Evolutionary conservation across 2,113 vertebrate genomes (phyloP), one percentile per base, ranked within the genome.

Genomic region (Beaufortia kweichowensis): DNA sequence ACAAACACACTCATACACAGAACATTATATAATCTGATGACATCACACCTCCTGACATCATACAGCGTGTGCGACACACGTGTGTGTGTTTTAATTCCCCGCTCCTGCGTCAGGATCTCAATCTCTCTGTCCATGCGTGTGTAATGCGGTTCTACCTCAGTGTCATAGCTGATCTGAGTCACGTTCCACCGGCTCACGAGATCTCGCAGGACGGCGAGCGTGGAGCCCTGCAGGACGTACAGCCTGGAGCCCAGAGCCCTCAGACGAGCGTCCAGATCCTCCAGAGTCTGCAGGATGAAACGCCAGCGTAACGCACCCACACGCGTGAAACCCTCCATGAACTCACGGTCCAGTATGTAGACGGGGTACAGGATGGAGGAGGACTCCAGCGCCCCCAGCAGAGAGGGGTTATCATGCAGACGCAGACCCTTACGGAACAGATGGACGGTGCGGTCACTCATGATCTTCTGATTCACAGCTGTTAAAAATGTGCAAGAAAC

Each of bases 391-490:
- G 87, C 87, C 76, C 85, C 86, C 39, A 79, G 62, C 19, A 87
- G 82, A 0, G 86, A 77, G 0, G 86, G 87, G 79, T 87, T 88
- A 61, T 88, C 86, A 50, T 88, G 87, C 19, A 88, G 86, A 66
- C 85, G 83, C 48, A 88, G 82, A 3, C 87, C 87, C 79, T 88
- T 88, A 6, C 87, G 79, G 78, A 88, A 88, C 85, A 85, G 87
- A 62, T 88, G 84, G 69, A 88, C 78, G 41, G 87, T n/a, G n/a
- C n/a, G n/a, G n/a, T n/a, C n/a, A n/a, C n/a, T n/a, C n/a, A n/a
- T n/a, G n/a, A n/a, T n/a, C n/a, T n/a, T n/a, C n/a, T n/a, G n/a
- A n/a, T n/a, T n/a, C n/a, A n/a, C n/a, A n/a, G n/a, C n/a, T n/a
- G n/a, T n/a, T n/a, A n/a, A n/a, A n/a, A n/a, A n/a, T n/a, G n/a